Base-by-base conservation (phyloP, 2,113 vertebrate genomes). In the Prochilodus magdalenae region DNA sequence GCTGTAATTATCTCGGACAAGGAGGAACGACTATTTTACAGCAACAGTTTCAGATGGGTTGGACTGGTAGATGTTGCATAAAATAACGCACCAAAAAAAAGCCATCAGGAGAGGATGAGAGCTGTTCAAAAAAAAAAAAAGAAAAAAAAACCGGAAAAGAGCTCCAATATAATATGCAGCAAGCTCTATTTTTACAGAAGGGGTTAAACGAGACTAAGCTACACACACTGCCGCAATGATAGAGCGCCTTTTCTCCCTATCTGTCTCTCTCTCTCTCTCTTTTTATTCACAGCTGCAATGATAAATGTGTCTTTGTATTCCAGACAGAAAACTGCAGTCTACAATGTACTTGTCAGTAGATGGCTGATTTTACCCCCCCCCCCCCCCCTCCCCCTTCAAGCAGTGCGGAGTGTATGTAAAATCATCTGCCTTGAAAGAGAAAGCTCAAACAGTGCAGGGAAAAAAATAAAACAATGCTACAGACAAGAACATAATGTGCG, bases 231-330 rank as follows among this genome's bases (percentile, higher is more conserved):
- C 84, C 73, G 84, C 81, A 89, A 83, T 88, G 86, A 69, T 51
- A 89, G 83, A 85, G 85, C 84, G 82, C 40, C 72, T 81, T 80
- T 20, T 77, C 16, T 49, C 70, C n/a, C 70, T 33, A 6, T 49
- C 26, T 67, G 14, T 77, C 55, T 22, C 67, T 60, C 62, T 10
- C 84, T 29, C 73, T 15, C 84, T 79, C 81, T 85, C 89, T 84
- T 86, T 83, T 81, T 83, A 70, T 85, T 77, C 85, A 87, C 91
- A 92, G 92, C 91, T 93, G 92, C 93, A 91, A 88, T 92, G 91
- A 94, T 93, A 93, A 94, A 92, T 92, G 90, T 92, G 89, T 93
- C 91, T 91, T 92, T 93, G 90, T 91, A 91, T 94, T 92, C 89
- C 82, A 86, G 88, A 92, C 87, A 92, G 90, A 92, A 92, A 90